Percentiles rank a stretch among this genome's conserved stretches.
phyloP scores from a whole-genome alignment of 2,888 invertebrate genomes.

The Drosophila picticornis region DNA sequence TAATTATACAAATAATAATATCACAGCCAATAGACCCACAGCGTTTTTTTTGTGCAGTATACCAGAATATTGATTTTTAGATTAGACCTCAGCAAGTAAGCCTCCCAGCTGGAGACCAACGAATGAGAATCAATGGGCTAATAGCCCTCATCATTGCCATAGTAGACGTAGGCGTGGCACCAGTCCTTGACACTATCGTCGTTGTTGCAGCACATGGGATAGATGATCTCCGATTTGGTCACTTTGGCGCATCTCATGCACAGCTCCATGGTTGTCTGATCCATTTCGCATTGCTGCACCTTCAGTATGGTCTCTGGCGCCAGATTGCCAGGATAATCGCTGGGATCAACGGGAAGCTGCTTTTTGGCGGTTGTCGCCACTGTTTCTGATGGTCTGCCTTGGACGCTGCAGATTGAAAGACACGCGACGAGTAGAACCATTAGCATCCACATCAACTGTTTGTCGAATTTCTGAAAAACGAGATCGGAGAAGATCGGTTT shows the following conservation, averaged over 20 bases:
- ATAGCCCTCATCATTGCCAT: slow-evolving; percentile 72
- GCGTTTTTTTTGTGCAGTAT: slow-evolving; percentile 10
- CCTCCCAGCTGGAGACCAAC: slow-evolving; percentile 4
- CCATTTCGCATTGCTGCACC: slow-evolving; percentile 79
- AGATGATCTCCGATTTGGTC: slow-evolving; percentile 86
- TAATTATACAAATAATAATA: slow-evolving; percentile 51
- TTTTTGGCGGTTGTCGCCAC: neutral
- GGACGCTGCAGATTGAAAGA: neutral
- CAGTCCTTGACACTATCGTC: slow-evolving; percentile 86
- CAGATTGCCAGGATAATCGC: slow-evolving; percentile 79
- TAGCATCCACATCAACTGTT: slow-evolving; percentile 13
- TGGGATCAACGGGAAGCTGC: slow-evolving; percentile 56
- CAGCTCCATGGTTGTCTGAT: slow-evolving; percentile 83
- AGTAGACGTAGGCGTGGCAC: slow-evolving; percentile 86
- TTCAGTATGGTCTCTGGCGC: slow-evolving; percentile 79
- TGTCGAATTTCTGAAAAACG: slow-evolving; percentile 44
- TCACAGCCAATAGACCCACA: slow-evolving; percentile 78
- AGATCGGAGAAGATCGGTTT: neutral
- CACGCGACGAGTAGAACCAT: slow-evolving; percentile 42
- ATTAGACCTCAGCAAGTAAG: slow-evolving; percentile 27
- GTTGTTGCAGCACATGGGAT: slow-evolving; percentile 87
- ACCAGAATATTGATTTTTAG: slow-evolving; percentile 29
- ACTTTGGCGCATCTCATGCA: slow-evolving; percentile 87
- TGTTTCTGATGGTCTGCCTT: slow-evolving; percentile 49
- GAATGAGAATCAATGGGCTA: neutral